Evolutionary conservation across 2,888 invertebrate species (phyloP).

Genomic region (Rambutsinella grinnellia): DNA sequence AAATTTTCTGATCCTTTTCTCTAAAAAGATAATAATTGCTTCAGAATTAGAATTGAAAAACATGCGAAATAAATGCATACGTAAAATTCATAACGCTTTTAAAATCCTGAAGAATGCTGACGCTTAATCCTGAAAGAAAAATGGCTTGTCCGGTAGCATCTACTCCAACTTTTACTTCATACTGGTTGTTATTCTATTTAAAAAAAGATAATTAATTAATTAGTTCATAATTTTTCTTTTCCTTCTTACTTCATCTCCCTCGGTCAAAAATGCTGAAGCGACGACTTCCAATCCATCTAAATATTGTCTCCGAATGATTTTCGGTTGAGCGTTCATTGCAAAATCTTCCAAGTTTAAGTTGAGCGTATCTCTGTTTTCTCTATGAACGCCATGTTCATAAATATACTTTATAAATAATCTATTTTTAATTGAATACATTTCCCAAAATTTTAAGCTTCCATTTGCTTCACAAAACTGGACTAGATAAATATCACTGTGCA

Average conservation of each 20-base stretch:
- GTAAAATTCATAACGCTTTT: conserved; percentile 14
- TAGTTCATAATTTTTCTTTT: not conserved
- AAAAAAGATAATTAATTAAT: not conserved
- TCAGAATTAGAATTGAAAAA: not conserved
- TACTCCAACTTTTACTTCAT: conserved; percentile 10
- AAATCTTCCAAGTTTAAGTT: not conserved
- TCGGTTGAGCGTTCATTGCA: not conserved
- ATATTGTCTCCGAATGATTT: conserved; percentile 6
- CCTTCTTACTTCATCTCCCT: conserved; percentile 12
- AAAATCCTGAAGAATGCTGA: conserved; percentile 26
- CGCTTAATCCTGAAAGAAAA: conserved; percentile 16
- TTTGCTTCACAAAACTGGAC: not conserved
- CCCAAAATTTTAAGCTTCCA: conserved; percentile 4
- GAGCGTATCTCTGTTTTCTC: not conserved
- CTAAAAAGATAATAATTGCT: not conserved
- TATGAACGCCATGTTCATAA: not conserved
- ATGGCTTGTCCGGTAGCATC: not conserved
- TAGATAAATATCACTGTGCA: conserved; percentile 4
- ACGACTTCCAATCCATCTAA: not conserved
- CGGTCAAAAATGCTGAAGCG: conserved; percentile 5
- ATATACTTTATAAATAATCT: not conserved
- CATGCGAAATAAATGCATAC: not conserved
- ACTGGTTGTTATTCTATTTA: conserved; percentile 22
- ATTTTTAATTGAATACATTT: conserved; percentile 12
- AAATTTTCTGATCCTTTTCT: conserved; percentile 1